These are phyloP conservation scores for Eudemis profundana DNA, from an alignment of 2,888 invertebrate species.

Conservation along the genomic window DNA sequence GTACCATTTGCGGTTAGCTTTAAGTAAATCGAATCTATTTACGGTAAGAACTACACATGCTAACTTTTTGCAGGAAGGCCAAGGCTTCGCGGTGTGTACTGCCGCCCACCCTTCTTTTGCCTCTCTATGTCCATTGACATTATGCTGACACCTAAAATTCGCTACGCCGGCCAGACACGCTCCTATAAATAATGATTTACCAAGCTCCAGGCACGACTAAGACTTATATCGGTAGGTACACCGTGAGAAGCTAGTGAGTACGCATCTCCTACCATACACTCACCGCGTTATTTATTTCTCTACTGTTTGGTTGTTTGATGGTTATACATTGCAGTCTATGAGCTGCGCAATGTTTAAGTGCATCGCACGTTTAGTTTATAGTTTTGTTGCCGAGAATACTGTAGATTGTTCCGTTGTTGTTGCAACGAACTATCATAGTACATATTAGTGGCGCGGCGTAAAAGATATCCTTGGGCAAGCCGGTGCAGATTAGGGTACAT, in stretches of 20 bases:
- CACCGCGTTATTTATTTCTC: slow-evolving; percentile 16
- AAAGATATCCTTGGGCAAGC: too few species aligned
- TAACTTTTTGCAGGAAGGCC: too few species aligned
- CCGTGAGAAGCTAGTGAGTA: not conserved
- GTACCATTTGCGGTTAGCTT: not conserved
- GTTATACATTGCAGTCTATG: slow-evolving; percentile 10
- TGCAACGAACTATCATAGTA: too few species aligned
- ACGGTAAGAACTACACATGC: too few species aligned
- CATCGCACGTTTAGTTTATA: not conserved
- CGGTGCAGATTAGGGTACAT: too few species aligned
- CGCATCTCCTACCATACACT: not conserved
- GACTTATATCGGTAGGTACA: not conserved
- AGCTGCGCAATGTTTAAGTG: not conserved
- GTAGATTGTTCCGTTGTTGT: too few species aligned
- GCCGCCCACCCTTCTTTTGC: slow-evolving; percentile 4
- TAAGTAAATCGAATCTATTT: not conserved
- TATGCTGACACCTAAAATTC: slow-evolving; percentile 7
- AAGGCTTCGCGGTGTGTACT: not conserved
- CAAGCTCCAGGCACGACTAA: not conserved
- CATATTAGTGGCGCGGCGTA: too few species aligned
- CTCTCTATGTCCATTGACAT: slow-evolving; percentile 7
- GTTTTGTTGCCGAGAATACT: too few species aligned
- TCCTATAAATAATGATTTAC: slow-evolving; percentile 13
- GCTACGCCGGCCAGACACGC: slow-evolving; percentile 4
- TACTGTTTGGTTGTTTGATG: slow-evolving; percentile 1